These are phyloP conservation scores for Ciconia maguari DNA, from an alignment of 2,113 vertebrate genomes.

Conservation along the genomic window DNA sequence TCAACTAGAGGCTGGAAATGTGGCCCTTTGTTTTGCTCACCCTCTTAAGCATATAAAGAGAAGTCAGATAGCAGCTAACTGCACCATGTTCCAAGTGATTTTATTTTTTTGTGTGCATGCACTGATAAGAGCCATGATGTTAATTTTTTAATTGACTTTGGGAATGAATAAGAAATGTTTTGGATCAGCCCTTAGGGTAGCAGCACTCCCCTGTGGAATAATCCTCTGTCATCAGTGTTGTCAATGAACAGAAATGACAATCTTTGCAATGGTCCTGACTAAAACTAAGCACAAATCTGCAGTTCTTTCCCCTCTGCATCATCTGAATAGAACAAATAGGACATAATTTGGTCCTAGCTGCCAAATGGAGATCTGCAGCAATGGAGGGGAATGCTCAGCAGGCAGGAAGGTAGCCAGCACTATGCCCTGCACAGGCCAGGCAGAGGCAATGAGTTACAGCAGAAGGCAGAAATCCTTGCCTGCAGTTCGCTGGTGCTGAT, in stretches of 20 bases:
- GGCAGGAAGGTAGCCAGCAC: neutral
- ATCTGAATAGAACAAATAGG: neutral
- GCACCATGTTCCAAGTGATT: neutral
- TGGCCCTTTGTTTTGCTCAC: constrained; percentile 12
- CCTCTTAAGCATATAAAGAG: constrained; percentile 24
- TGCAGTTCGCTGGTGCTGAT: neutral
- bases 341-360: neutral
- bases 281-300: neutral
- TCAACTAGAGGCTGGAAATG: constrained; percentile 32
- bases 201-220: neutral
- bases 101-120: neutral
- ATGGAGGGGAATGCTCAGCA: neutral
- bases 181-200: neutral
- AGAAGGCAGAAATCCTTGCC: neutral
- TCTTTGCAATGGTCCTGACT: neutral
- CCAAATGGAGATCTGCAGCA: neutral
- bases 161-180: neutral
- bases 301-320: neutral
- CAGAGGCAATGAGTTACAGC: neutral
- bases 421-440: neutral
- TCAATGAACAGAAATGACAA: neutral
- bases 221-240: neutral
- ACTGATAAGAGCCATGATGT: neutral
- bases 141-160: neutral
- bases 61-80: constrained; percentile 30